Conservation (phyloP, 2,888 invertebrate genomes). For the Trilocha varians region DNA sequence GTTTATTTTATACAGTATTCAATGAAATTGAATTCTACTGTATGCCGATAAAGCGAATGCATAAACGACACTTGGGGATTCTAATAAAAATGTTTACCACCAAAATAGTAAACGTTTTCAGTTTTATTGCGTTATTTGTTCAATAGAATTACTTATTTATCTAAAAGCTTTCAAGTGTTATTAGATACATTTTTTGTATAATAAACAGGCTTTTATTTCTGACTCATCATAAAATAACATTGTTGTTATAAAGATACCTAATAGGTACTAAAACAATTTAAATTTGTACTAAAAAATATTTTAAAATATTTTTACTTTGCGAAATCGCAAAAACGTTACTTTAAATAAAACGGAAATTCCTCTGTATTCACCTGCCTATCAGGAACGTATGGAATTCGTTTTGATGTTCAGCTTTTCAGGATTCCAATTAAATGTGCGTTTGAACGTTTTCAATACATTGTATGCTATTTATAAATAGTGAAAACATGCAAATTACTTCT, state of each 20-base stretch:
- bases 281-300: no score
- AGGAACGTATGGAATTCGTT: slow-evolving; percentile 6
- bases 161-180: background rate
- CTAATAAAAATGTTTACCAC: slow-evolving; percentile 34
- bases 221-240: no score
- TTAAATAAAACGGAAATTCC: slow-evolving; percentile 2
- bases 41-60: slow-evolving; percentile 30
- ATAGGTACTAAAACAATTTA: no score
- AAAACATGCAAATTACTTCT: no score
- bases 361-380: slow-evolving; percentile 3
- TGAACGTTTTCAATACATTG: no score
- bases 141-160: background rate
- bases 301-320: no score
- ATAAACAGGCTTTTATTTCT: no score
- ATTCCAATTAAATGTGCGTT: slow-evolving; percentile 6
- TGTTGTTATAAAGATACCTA: no score
- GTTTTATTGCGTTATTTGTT: background rate
- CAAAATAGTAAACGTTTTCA: background rate
- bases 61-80: slow-evolving; percentile 28
- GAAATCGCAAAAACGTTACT: no score
- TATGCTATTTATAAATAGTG: no score
- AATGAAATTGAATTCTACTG: slow-evolving; percentile 36
- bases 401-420: slow-evolving; percentile 4
- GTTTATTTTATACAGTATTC: slow-evolving; percentile 41
- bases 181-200: background rate